Conservation (phyloP, 92 coral and sea anemone species). For the Epizoanthus stellaris region DNA sequence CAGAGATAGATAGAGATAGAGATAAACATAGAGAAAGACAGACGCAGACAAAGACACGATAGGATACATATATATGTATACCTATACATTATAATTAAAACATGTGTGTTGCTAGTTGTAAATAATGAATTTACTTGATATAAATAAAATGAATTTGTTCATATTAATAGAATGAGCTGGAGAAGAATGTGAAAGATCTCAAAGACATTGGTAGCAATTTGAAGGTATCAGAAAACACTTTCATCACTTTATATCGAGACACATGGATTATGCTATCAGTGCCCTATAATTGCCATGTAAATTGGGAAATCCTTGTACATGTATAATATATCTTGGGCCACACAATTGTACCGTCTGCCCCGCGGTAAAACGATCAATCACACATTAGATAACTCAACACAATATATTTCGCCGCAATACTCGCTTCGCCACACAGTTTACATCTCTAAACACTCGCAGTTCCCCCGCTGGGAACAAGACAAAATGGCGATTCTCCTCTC, state of each 20-base stretch:
- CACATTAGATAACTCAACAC: no score
- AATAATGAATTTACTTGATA: neutral
- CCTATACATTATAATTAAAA: neutral
- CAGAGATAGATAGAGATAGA: neutral
- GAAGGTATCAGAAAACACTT: neutral
- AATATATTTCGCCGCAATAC: no score
- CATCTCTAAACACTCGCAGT: no score
- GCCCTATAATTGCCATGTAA: no score
- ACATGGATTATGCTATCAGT: constrained; percentile 24
- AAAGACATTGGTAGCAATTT: neutral
- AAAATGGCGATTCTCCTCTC: no score
- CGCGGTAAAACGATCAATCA: no score
- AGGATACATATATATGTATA: no score
- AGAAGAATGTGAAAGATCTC: neutral
- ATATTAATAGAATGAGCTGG: neutral
- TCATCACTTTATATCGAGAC: constrained; percentile 35
- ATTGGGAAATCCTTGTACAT: no score
- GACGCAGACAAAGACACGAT: neutral
- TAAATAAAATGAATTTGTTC: neutral
- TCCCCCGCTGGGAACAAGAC: no score
- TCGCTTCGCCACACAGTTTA: no score
- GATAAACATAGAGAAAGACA: neutral
- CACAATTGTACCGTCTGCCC: no score
- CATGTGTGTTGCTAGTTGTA: neutral
- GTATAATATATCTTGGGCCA: no score